Conservation (phyloP, 2,113 vertebrate genomes). For the Pipra filicauda region DNA sequence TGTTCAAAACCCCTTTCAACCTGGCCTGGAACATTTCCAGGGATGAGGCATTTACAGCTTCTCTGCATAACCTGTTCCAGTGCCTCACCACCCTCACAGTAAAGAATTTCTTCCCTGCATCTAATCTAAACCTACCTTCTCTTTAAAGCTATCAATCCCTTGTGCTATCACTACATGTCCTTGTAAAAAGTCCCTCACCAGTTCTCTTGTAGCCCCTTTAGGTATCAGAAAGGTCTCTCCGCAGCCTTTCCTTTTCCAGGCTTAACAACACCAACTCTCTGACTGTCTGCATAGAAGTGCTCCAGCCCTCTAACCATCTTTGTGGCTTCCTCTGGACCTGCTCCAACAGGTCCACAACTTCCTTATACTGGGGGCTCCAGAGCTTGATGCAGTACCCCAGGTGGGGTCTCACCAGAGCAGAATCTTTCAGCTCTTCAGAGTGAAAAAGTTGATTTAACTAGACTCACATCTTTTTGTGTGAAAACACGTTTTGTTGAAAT, state of each 20-base stretch:
- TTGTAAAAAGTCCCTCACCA: neutral
- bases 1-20: neutral
- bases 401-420: neutral
- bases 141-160: neutral
- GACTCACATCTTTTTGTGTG: accelerated
- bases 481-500: neutral
- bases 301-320: neutral
- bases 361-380: neutral
- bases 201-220: neutral
- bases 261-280: neutral
- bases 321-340: neutral
- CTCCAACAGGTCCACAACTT: neutral
- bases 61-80: neutral
- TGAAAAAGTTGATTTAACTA: neutral
- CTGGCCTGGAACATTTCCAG: neutral
- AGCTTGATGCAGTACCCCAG: neutral
- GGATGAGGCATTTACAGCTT: neutral
- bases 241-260: neutral
- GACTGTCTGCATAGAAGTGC: neutral
- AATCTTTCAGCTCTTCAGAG: neutral
- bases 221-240: neutral
- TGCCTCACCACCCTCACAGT: neutral
- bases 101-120: neutral
- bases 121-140: neutral
- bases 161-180: neutral